A percentile compares a stretch with the other conserved stretches of the same genome.
Evolutionary conservation across 2,113 vertebrate species (phyloP).

Genomic region (Calypte anna): DNA sequence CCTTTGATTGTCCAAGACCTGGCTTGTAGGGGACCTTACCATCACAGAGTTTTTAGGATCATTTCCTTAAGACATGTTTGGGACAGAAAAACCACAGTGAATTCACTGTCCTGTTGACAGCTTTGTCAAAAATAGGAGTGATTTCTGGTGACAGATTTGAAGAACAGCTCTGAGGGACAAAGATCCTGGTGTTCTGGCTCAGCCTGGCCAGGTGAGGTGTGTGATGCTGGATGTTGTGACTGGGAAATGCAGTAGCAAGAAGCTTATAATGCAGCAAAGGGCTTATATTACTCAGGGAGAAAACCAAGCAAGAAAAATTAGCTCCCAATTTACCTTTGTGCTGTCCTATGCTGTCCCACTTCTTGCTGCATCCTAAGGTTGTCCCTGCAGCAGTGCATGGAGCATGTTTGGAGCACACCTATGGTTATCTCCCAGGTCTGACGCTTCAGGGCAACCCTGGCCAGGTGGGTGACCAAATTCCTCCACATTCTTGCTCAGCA

Average conservation of each 20-base stretch:
- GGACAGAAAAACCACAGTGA: neutral
- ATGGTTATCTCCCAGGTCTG: neutral
- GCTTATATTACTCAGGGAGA: neutral
- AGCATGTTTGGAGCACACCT: neutral
- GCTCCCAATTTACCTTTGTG: neutral
- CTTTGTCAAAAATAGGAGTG: neutral
- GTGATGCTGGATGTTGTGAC: neutral
- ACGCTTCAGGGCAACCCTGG: neutral
- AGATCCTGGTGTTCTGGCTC: neutral
- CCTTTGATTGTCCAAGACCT: too few relatives aligned
- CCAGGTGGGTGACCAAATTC: neutral
- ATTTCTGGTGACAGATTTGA: neutral
- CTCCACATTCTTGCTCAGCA: neutral
- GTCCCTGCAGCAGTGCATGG: accelerated
- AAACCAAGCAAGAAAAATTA: neutral
- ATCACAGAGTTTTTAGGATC: neutral
- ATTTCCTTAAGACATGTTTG: neutral
- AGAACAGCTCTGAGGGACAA: neutral
- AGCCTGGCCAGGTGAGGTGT: neutral
- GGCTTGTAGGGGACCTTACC: neutral
- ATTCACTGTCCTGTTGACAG: neutral
- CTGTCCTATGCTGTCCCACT: neutral
- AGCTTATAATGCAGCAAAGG: neutral
- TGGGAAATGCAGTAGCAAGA: neutral
- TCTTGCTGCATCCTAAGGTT: neutral